Evolutionary conservation across 2,113 vertebrate genomes (phyloP).

Genomic region (Perca flavescens): DNA sequence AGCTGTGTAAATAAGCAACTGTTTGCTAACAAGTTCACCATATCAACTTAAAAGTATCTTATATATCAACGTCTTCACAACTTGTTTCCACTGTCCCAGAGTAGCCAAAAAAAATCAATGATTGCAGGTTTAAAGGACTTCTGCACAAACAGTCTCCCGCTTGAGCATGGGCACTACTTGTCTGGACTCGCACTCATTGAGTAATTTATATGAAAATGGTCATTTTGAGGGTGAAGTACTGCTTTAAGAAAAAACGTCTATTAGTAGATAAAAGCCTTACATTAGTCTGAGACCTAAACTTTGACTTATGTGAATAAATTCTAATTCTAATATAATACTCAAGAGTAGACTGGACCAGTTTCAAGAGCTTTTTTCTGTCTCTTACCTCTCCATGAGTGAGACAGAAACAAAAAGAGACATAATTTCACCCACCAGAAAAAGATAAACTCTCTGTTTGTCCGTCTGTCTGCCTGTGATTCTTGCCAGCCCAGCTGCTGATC

Average conservation of each 20-base stretch:
- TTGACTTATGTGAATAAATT: constrained; percentile 52
- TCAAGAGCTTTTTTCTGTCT: constrained; percentile 41
- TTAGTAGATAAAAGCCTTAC: constrained; percentile 37
- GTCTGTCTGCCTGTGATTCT: constrained; percentile 43
- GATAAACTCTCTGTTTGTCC: constrained; percentile 23
- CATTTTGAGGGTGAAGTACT: too few species aligned
- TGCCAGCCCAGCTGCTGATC: constrained; percentile 64
- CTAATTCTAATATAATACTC: constrained; percentile 40
- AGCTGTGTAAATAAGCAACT: not conserved
- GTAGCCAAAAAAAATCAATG: not conserved
- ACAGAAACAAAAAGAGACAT: constrained; percentile 48
- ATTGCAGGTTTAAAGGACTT: not conserved
- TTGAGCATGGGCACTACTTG: too few species aligned
- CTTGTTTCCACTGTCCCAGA: not conserved
- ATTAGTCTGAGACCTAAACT: constrained; percentile 45
- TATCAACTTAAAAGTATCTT: not conserved
- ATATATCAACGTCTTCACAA: not conserved
- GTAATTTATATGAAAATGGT: too few species aligned
- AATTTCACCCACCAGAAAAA: constrained; percentile 37
- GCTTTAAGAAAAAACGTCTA: constrained; percentile 15
- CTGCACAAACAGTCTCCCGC: too few species aligned
- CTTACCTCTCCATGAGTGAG: constrained; percentile 23
- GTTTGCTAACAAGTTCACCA: not conserved
- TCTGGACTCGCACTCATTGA: too few species aligned
- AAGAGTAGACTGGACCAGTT: constrained; percentile 34